Evolutionary conservation across 2,888 invertebrate genomes (phyloP), one percentile per base, ranked within the genome.

Genomic region (Standfussiana lucernea): DNA sequence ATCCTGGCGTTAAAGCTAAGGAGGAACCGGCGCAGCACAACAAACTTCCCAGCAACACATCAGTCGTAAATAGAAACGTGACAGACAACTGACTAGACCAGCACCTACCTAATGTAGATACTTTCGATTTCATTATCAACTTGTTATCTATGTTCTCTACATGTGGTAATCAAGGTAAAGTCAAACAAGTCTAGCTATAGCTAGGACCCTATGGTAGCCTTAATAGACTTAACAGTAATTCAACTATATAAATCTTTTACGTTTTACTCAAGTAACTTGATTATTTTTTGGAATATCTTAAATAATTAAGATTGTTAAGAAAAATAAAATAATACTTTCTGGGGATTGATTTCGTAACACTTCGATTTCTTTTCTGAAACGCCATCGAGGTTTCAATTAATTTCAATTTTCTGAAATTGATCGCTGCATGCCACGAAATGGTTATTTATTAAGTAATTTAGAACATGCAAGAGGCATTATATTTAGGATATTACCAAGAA

Each of bases 331-430:
- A 18, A 67, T 42, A 10, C 28, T 67, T 13, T 53, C 35, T 18
- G 28, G 15, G 32, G 32, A 69, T 72, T 18, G 8, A 72, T 61
- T 71, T 66, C 40, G 67, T 71, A 53, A 73, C 24, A 61, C 5
- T 15, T n/a, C 21, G 47, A 72, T 84, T 80, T 78, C 61, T 72
- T n/a, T 62, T 64, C 35, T 50, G 28, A 59, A 76, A 72, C 59
- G 45, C 13, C 50, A 65, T 65, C 24, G 70, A 45, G 40, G 21
- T 11, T 59, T 61, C 62, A 45, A 77, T 76, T 47, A 47, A 64
- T 68, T 72, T 53, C 21, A 75, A 79, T 75, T 73, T 74, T 69
- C 35, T 64, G 50, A 50, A 42, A 71, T 64, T 59, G 66, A 79
- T 61, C 37, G 59, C 40, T 67, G 40, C 74, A 72, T 64, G 72